phyloP scores from a whole-genome alignment of 1,140 invertebrate genomes.

The Asobara japonica region DNA sequence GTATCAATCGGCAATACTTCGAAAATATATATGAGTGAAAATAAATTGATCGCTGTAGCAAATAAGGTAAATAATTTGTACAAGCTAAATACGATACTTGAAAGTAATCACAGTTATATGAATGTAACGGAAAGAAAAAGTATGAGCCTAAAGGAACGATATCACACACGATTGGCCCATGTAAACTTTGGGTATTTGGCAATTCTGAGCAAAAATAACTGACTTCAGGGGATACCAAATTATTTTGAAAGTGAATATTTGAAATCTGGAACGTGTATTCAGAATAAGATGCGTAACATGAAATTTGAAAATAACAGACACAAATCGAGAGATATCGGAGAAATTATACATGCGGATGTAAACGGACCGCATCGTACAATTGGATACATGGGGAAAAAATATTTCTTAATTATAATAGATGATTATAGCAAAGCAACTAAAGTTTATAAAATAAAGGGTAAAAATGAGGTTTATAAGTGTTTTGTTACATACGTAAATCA shows the following conservation, averaged over 20 bases:
- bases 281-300: slow-evolving; percentile 38
- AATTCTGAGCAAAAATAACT: slow-evolving; percentile 30
- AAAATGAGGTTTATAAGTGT: slow-evolving; percentile 31
- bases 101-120: too few relatives aligned
- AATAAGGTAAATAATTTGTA: background rate
- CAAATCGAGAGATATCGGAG: slow-evolving; percentile 28
- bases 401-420: slow-evolving; percentile 38
- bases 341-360: slow-evolving; percentile 35
- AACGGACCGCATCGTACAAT: slow-evolving; percentile 30
- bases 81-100: too few relatives aligned
- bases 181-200: slow-evolving; percentile 38
- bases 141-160: slow-evolving; percentile 37
- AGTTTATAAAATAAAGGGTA: slow-evolving; percentile 37
- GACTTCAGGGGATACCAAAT: slow-evolving; percentile 23
- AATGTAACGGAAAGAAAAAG: background rate
- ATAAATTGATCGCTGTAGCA: slow-evolving; percentile 26
- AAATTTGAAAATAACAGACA: slow-evolving; percentile 32
- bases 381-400: slow-evolving; percentile 25
- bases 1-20: slow-evolving; percentile 28
- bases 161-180: slow-evolving; percentile 35
- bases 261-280: slow-evolving; percentile 30
- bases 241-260: slow-evolving; percentile 26
- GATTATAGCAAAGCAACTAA: slow-evolving; percentile 36
- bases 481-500: slow-evolving; percentile 38
- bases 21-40: slow-evolving; percentile 30